Evolutionary conservation across 2,888 invertebrate genomes (phyloP), one percentile per base, ranked within the genome.

Genomic region (Seira musarum): DNA sequence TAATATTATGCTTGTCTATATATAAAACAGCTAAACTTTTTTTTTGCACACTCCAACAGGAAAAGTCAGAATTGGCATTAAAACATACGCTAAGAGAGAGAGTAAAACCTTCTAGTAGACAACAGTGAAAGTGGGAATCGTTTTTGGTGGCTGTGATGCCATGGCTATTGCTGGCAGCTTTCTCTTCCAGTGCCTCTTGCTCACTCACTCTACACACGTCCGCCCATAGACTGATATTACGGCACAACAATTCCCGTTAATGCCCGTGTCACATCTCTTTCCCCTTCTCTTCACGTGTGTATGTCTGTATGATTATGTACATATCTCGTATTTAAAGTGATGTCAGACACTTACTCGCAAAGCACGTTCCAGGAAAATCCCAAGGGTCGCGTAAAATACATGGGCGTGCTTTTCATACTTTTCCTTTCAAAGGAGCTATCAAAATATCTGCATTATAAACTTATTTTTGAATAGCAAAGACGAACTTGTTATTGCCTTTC

Each of bases 361-460:
- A 80, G 74, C 80, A 80, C 80, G 80, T 80, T 80, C 80, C 64
- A 68, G 25, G 65, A 80, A 80, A 63, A 80, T 80, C 80, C 80
- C 80, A 69, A 40, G 80, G 80, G 80, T 80, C 80, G 80, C 73
- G 74, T 80, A 80, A 80, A 80, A 74, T 80, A 73, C 80, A 80
- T 80, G 74, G 80, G 80, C 80, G 74, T 80, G 80, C 80, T 80
- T 80, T 72, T 74, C 74, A 65, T 49, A 72, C 57, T 64, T 72
- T 19, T 10, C 53, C 17, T 53, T 53, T 19, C 8, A 60, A 60
- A 60, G 60, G 60, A 21, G 60, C 22, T 21, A n/a, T 60, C 60
- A 60, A 15, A 60, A 60, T 60, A 60, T 60, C 60, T 60, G 60
- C 60, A 60, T 21, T 60, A 53, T 53, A 53, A 53, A 53, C 53